Base-by-base conservation (phyloP, 1,140 invertebrate genomes). In the Cydia pomonella region DNA sequence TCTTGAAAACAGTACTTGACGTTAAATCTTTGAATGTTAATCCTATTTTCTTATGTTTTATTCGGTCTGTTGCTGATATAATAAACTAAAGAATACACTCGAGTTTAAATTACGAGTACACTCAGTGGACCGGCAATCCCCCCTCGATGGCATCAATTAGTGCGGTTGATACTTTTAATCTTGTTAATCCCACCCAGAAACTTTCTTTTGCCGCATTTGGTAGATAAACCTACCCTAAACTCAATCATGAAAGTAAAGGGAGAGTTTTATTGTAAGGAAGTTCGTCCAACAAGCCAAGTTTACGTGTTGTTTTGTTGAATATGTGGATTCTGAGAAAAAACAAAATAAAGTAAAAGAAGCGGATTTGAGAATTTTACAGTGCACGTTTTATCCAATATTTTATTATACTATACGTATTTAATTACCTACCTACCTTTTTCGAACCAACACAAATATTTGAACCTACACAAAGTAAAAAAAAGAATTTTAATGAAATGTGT, bases 91-190 rank as follows among this genome's bases (percentile, higher is more conserved):
- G 29, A 69, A 69, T 41, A 69, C 64, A 18, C 64, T 69, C 1
- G 29, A 69, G 27, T 69, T 69, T 41, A 69, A 69, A 69, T 69
- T 38, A 69, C 1, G 16, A 44, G 41, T 16, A 44, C 41, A 44
- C 33, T 69, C 64, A 18, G 64, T 33, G 29, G 64, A 33, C 29
- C 29, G 29, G 64, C 29, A 69, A 69, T 38, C 64, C 33, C 64
- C 25, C 64, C 64, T 69, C 64, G 64, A 69, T 69, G 64, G 64
- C 64, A 69, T 69, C 64, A 69, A 69, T 69, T 69, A 69, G 64
- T 69, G 64, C n/a, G 64, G 64, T 69, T 69, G 64, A 69, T 69
- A 69, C 64, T 69, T 69, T 69, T 69, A 69, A 69, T 69, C 64
- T 69, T 69, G 64, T 69, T 69, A 69, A 69, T 69, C 64, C 64